Evolutionary conservation across 2,888 invertebrate species (phyloP).

Genomic region (Drosophila merina): DNA sequence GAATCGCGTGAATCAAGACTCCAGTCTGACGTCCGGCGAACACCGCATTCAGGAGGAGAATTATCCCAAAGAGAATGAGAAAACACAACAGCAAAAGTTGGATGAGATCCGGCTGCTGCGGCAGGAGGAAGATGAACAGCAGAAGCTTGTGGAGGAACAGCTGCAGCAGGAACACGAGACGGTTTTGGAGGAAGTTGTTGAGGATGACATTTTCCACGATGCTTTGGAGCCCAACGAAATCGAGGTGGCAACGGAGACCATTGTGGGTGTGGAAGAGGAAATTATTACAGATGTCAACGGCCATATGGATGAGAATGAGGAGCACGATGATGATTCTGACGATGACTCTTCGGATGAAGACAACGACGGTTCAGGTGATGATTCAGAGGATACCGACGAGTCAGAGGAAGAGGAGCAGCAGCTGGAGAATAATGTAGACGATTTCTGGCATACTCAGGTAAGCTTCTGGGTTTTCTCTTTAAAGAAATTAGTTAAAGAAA

Average conservation of each 20-base stretch:
- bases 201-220: constrained; percentile 46
- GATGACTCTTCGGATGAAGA: constrained; percentile 17
- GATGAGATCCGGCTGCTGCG: not conserved
- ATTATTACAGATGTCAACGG: constrained; percentile 38
- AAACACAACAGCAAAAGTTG: not conserved
- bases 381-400: constrained; percentile 4
- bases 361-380: constrained; percentile 1
- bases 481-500: not conserved
- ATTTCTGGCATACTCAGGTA: constrained; percentile 34
- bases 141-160: constrained; percentile 10
- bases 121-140: constrained; percentile 21
- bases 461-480: not conserved
- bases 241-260: constrained; percentile 55
- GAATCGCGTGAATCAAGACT: constrained; percentile 63
- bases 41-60: constrained; percentile 14
- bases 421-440: constrained; percentile 15
- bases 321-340: constrained; percentile 8
- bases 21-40: constrained; percentile 31
- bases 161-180: constrained; percentile 13
- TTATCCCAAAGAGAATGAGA: constrained; percentile 1
- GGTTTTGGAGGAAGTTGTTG: constrained; percentile 19
- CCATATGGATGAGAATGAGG: constrained; percentile 18
- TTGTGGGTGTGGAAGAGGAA: constrained; percentile 73
- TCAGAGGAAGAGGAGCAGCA: not conserved
- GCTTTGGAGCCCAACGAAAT: constrained; percentile 43